Conservation (phyloP, 2,888 invertebrate species). For the Cybosia mesomella region DNA sequence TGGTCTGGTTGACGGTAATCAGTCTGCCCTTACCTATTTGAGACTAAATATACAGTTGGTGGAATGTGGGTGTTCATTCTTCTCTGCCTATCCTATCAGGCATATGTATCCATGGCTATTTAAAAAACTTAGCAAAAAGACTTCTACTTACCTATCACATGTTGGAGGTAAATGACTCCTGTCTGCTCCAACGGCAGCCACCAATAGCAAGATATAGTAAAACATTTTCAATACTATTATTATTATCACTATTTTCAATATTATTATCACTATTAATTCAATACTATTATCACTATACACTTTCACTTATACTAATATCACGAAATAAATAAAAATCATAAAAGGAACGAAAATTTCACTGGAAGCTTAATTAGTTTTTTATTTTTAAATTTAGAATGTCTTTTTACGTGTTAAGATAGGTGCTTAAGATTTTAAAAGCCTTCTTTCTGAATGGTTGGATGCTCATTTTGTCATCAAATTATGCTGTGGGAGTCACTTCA, state of each 20-base stretch:
- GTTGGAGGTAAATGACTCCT: conserved; percentile 81
- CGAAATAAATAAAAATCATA: conserved; percentile 59
- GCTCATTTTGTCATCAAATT: conserved; percentile 70
- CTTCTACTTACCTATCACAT: conserved; percentile 83
- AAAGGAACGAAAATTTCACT: conserved; percentile 61
- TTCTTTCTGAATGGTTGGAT: conserved; percentile 72
- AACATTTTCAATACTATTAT: conserved; percentile 55
- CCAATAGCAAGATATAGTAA: conserved; percentile 66
- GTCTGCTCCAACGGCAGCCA: conserved; percentile 70
- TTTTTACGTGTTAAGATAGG: conserved; percentile 77
- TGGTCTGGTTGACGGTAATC: too few species aligned
- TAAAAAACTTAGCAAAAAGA: background rate
- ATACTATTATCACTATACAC: conserved; percentile 27
- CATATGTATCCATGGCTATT: too few species aligned
- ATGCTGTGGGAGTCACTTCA: conserved; percentile 53
- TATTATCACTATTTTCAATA: conserved; percentile 9
- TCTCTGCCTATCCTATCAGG: background rate
- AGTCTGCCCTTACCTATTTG: too few species aligned
- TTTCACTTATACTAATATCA: conserved; percentile 77
- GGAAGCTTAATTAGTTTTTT: conserved; percentile 39
- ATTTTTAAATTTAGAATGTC: conserved; percentile 19
- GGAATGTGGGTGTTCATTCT: background rate
- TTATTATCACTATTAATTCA: conserved; percentile 49
- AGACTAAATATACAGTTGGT: too few species aligned
- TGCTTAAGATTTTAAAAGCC: conserved; percentile 72